Conservation (phyloP, 2,888 invertebrate species). For the Temnothorax ravouxi region DNA sequence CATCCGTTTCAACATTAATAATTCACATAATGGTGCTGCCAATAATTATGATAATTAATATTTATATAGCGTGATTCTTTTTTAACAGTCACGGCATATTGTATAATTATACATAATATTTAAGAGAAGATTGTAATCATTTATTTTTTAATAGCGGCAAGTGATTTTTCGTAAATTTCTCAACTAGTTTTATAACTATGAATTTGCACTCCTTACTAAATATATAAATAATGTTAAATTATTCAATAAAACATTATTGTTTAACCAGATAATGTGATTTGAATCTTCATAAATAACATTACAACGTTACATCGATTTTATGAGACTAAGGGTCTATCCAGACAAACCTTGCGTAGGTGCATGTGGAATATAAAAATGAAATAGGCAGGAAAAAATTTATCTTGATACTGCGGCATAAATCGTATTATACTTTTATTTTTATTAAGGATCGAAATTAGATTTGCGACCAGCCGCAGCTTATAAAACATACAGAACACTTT, state of each 20-base stretch:
- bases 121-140: slow-evolving; percentile 39
- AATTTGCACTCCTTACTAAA: slow-evolving; percentile 11
- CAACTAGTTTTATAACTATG: slow-evolving; percentile 38
- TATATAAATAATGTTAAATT: slow-evolving; percentile 25
- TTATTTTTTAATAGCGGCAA: slow-evolving; percentile 46
- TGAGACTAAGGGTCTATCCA: neutral
- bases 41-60: slow-evolving; percentile 29
- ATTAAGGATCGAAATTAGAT: slow-evolving; percentile 14
- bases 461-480: slow-evolving; percentile 6
- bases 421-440: neutral
- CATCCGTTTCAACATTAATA: slow-evolving; percentile 22
- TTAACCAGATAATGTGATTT: neutral
- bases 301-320: neutral
- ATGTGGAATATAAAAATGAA: neutral
- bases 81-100: neutral
- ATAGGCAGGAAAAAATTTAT: slow-evolving; percentile 1
- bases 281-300: neutral
- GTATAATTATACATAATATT: slow-evolving; percentile 6
- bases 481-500: slow-evolving; percentile 36
- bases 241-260: slow-evolving; percentile 45
- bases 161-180: slow-evolving; percentile 30
- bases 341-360: no score
- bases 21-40: slow-evolving; percentile 36
- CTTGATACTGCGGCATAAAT: neutral
- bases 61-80: slow-evolving; percentile 16